Conservation (phyloP, 2,113 vertebrate genomes). For the Dicaeum eximium region DNA sequence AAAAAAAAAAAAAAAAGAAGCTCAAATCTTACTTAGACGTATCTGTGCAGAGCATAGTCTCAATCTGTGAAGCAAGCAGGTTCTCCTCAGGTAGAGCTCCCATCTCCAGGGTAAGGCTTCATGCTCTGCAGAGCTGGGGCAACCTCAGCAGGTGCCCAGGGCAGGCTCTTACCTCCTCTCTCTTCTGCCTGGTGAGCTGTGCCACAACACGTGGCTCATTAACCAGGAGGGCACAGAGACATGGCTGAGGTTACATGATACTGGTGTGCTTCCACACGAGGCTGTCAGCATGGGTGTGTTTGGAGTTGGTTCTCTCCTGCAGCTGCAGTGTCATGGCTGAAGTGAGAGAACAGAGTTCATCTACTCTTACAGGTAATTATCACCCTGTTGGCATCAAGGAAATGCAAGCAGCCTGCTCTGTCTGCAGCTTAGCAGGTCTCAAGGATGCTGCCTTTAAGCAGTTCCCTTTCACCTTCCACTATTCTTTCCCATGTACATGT, state of each 20-base stretch:
- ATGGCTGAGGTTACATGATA: background rate
- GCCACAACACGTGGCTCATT: background rate
- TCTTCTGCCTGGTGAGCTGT: background rate
- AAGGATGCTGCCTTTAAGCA: background rate
- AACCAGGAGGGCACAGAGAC: background rate
- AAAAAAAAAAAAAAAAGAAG: background rate
- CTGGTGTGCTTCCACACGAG: background rate
- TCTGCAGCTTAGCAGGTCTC: background rate
- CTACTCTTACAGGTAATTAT: background rate
- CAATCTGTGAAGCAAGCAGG: background rate
- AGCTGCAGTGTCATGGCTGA: background rate
- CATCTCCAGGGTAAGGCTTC: background rate
- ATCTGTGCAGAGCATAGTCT: background rate
- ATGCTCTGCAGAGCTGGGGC: background rate
- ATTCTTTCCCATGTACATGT: background rate
- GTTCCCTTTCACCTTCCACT: background rate
- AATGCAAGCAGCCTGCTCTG: background rate
- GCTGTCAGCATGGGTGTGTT: background rate
- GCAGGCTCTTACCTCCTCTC: background rate
- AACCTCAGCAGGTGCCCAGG: background rate
- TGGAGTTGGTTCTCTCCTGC: background rate
- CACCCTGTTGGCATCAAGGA: fast-evolving
- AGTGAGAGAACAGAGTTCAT: background rate
- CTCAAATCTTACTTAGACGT: background rate
- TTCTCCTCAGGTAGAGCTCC: background rate